Base-by-base conservation (phyloP, 2,113 vertebrate genomes). In the Gadus chalcogrammus region DNA sequence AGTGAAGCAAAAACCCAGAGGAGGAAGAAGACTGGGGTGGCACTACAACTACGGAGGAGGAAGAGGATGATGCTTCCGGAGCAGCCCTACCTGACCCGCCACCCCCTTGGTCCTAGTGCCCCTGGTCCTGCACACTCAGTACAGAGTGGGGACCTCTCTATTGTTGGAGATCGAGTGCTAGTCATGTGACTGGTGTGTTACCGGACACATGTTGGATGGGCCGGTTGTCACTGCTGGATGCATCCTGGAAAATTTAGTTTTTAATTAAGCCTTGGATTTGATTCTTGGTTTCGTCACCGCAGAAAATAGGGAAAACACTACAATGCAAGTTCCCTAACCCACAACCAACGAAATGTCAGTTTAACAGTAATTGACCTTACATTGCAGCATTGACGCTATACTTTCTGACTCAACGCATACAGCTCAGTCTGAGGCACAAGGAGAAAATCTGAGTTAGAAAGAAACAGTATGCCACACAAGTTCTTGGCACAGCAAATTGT, bases 1-100 rank as follows among this genome's bases (percentile, higher is more conserved):
- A 97, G 73, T 98, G 86, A 94, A 58, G 15, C 12, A 13, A 48
- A 48, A 48, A 48, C 9, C 9, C 7, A 17, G 55, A 58, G 55
- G 55, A 58, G 4, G 17, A 15, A n/a, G 4, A 35, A 9, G 16
- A 22, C 9, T 38, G 15, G 15, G 17, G 28, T 7, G 42, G 42
- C 42, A 12, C 1, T 8, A 48, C 42, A 48, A 48, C 24, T 18
- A n/a, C 53, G 53, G 55, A 58, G 56, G 56, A 12, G 1, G 17
- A 18, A 20, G 20, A 20, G 0, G 20, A 20, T 56, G 68, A 60
- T 69, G 35, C 13, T 69, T 35, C 28, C 16, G 15, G 16, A 18
- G 42, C 56, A 71, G 31, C 31, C 31, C 55, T 58, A 3, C 55
- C 55, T 58, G 15, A 8, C 55, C 17, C 55, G 0, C 55, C n/a